These are phyloP conservation scores for Nicator chloris DNA, from an alignment of 2,113 vertebrate genomes.

Conservation along the genomic window DNA sequence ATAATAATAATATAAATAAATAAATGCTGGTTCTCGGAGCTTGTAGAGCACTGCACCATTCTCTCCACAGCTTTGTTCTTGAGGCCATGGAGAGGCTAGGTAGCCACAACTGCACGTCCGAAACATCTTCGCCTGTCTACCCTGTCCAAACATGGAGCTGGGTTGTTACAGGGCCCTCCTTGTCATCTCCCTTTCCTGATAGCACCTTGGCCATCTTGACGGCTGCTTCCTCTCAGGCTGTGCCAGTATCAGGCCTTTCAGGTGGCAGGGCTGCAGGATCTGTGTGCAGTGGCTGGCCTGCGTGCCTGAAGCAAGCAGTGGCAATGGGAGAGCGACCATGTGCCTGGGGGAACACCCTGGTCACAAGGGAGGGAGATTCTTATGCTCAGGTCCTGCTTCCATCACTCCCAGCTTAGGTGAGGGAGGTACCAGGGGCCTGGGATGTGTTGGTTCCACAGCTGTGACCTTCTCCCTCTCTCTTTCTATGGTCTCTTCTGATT, in stretches of 20 bases:
- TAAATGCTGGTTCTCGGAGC: background rate
- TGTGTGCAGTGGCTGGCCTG: background rate
- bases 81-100: background rate
- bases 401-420: background rate
- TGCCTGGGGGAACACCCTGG: background rate
- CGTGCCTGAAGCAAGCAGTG: background rate
- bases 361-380: background rate
- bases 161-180: background rate
- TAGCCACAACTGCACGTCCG: background rate
- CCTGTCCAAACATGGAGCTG: background rate
- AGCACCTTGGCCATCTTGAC: background rate
- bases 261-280: background rate
- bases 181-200: background rate
- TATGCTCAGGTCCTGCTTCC: background rate
- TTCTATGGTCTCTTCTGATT: background rate
- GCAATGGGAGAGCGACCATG: accelerated
- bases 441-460: background rate
- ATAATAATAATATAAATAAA: conserved; percentile 57
- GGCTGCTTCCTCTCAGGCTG: background rate
- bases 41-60: background rate
- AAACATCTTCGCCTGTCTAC: background rate
- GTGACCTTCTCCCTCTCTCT: background rate
- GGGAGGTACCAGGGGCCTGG: background rate
- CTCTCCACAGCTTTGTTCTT: background rate
- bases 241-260: background rate